These are phyloP conservation scores for Sycophila texana DNA, from an alignment of 2,888 invertebrate genomes.

Conservation along the genomic window DNA sequence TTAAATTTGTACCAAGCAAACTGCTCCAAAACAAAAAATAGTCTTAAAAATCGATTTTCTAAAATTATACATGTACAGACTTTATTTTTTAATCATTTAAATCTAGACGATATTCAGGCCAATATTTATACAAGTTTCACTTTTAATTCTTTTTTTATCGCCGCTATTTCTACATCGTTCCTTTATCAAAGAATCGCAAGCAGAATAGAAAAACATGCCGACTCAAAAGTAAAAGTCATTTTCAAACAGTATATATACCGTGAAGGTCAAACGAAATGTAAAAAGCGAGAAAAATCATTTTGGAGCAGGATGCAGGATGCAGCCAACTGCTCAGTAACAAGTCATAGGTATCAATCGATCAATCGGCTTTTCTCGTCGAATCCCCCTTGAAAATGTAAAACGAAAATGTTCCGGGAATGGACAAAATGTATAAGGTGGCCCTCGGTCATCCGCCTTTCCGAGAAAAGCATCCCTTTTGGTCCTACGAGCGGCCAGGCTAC, in stretches of 20 bases:
- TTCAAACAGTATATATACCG: not conserved
- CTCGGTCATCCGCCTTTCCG: too few relatives aligned
- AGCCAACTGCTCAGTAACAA: too few relatives aligned
- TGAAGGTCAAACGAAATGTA: too few relatives aligned
- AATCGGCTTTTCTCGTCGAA: too few relatives aligned
- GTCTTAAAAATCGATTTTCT: constrained; percentile 13
- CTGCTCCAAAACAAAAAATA: constrained; percentile 8
- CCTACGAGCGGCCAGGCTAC: not conserved
- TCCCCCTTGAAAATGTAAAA: too few relatives aligned
- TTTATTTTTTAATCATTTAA: not conserved
- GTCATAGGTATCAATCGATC: too few relatives aligned
- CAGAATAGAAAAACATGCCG: too few relatives aligned
- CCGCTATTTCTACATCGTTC: too few relatives aligned
- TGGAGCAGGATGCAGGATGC: not conserved
- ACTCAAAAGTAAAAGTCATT: not conserved
- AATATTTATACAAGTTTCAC: not conserved
- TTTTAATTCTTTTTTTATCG: too few relatives aligned
- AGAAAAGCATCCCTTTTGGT: not conserved
- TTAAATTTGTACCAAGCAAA: constrained; percentile 34
- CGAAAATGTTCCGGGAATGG: too few relatives aligned
- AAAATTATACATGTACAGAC: not conserved
- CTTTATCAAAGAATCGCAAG: too few relatives aligned
- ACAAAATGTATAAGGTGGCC: too few relatives aligned
- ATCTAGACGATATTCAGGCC: not conserved
- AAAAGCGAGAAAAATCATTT: constrained; percentile 11